Base-by-base conservation (phyloP, 2,113 vertebrate genomes). In the Numida meleagris region DNA sequence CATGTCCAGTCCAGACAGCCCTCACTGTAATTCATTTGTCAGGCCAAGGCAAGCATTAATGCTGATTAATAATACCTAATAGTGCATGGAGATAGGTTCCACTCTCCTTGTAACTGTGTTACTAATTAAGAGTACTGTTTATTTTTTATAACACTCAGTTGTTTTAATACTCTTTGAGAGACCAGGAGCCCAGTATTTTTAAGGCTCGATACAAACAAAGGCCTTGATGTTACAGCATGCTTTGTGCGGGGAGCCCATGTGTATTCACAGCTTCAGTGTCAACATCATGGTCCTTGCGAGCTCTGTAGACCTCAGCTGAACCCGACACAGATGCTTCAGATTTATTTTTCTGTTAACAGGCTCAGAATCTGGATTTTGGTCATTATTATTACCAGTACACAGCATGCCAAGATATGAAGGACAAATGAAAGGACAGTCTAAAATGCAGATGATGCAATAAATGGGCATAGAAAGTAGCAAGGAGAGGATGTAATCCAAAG, bases 51-150 rank as follows among this genome's bases (percentile, higher is more conserved):
- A 82, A 91, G 62, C 40, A 20, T 50, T 86, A 63, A 55, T 74
- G 19, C 57, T 29, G 34, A 86, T 68, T 70, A 67, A 78, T 72
- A 86, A 33, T 72, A 83, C 88, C 61, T 86, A 82, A 78, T 40
- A 74, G 43, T 17, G 12, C 38, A 45, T 8, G 23, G 88, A 45
- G 55, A 82, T 74, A 86, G 50, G 36, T 74, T 91, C 76, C 33
- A 59, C 78, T 89, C 74, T 80, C 17, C 3, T 50, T 82, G 48
- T 74, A 90, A 59, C 77, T 83, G 42, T 84, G 23, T 63, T 80
- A 72, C 29, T 94, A 86, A 89, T 91, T 91, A 93, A 31, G 84
- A 82, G 59, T 62, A 50, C 72, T 74, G 31, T 42, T 94, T 79
- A 63, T 10, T 83, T 59, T 82, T 89, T 91, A 18, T 74, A 77